Evolutionary conservation across 2,113 vertebrate species (phyloP), one percentile per base, ranked within the genome.

Genomic region (Microtus oregoni): DNA sequence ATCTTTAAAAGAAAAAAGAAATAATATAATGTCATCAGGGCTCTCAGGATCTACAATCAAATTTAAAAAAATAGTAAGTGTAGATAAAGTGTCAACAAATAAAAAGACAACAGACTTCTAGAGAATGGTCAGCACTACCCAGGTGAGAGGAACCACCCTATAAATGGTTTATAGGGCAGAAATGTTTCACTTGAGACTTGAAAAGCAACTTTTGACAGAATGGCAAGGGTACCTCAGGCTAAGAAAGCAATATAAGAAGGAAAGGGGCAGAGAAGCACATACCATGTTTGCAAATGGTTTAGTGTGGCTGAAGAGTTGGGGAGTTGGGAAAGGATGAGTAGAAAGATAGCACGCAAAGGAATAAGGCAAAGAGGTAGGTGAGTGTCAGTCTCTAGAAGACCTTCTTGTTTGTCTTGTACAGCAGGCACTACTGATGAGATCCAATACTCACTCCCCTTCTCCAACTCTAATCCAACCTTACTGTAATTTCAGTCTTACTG

Each of bases 131-230:
- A 78, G 10, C 38, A 52, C 38, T 65, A 19, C n/a, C 13, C 70
- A 28, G 10, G 38, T 38, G 28, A 76, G 52, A 89, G 12, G 17
- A 6, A 35, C 9, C 72, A 19, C 63, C 52, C 79, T 86, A 38
- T 24, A 90, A 96, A 92, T 12, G 35, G 41, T 76, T 86, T 91
- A 52, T 5, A 58, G 13, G 55, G 58, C 1, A 76, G 44, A 75
- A 24, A 78, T 77, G 70, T 58, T 97, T 94, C 86, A 24, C 73
- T 52, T 67, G 76, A 47, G 38, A 78, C 68, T 72, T 86, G 7
- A 95, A 96, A 94, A 89, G 44, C 70, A 94, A 92, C 63, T 58
- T 70, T 19, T 95, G 72, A 79, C 20, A 17, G 30, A 19, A 44
- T 38, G 14, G 87, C 63, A 79, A 96, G 52, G 19, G 8, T 41